Evolutionary conservation across 2,797 vertebrate genomes (phyloP).

Genomic region (Hyperoplus immaculatus): DNA sequence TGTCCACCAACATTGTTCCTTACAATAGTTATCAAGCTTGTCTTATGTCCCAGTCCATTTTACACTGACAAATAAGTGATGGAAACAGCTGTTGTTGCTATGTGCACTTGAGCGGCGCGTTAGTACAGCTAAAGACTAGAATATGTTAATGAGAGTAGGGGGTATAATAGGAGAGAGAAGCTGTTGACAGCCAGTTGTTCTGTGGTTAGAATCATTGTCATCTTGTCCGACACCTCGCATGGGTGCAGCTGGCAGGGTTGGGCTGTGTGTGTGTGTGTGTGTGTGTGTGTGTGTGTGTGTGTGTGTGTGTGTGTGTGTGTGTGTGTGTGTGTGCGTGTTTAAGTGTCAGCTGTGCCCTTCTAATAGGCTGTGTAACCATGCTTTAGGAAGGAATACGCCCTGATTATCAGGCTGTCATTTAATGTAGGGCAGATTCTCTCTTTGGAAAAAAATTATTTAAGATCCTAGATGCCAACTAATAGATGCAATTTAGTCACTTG

Average conservation of each 20-base stretch:
- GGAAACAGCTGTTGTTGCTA: conserved; percentile 40
- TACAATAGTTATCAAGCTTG: conserved; percentile 5
- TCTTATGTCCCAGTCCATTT: conserved; percentile 5
- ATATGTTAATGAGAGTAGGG: conserved; percentile 30
- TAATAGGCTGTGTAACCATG: conserved; percentile 20
- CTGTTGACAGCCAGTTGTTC: conserved; percentile 62
- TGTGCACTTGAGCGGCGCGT: neutral
- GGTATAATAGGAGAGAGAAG: conserved; percentile 39
- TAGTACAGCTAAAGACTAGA: conserved; percentile 27
- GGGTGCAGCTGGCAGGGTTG: conserved; percentile 61
- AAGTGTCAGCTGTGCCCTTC: conserved; percentile 44
- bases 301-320: too few relatives aligned
- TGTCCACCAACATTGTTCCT: neutral
- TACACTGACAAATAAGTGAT: conserved; percentile 10
- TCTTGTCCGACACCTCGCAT: conserved; percentile 33
- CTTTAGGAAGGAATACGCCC: neutral
- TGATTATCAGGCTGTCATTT: too few relatives aligned
- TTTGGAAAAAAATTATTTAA: neutral
- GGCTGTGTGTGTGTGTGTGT: neutral
- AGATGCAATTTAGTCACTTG: neutral
- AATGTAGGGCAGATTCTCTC: neutral
- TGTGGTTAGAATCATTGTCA: conserved; percentile 48
- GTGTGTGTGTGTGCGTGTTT: conserved; percentile 6
- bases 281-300: too few relatives aligned
- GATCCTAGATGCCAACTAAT: neutral